Conservation (phyloP, 2,797 vertebrate species). For the Oreonectes daqikongensis region DNA sequence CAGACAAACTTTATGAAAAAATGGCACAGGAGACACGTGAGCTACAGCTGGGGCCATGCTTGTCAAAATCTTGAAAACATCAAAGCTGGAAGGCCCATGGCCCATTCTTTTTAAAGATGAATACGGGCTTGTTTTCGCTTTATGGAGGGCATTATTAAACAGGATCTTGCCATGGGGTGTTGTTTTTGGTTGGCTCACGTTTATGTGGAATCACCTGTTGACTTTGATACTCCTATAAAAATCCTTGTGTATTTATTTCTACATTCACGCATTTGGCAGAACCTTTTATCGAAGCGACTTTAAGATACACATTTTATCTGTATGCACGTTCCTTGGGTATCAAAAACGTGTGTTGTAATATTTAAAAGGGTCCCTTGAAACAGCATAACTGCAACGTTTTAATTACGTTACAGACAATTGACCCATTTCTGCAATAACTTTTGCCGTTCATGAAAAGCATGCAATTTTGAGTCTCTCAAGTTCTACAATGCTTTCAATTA, state of each 20-base stretch:
- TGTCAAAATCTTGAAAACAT: constrained; percentile 20
- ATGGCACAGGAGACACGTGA: not conserved
- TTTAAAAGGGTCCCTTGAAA: not conserved
- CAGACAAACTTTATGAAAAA: not conserved
- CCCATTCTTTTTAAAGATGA: constrained; percentile 41
- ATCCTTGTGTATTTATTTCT: not conserved
- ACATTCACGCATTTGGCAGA: not conserved
- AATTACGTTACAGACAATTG: not conserved
- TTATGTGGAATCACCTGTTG: not conserved
- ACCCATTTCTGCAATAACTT: constrained; percentile 14
- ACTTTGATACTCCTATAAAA: not conserved
- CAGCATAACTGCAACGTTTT: not conserved
- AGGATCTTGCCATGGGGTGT: constrained; percentile 42
- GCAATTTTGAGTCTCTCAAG: constrained; percentile 36
- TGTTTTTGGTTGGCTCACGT: constrained; percentile 24
- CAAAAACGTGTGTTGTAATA: not conserved
- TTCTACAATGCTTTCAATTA: constrained; percentile 52
- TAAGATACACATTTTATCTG: no score
- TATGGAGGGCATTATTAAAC: constrained; percentile 32
- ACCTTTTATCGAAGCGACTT: not conserved
- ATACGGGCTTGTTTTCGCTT: constrained; percentile 43
- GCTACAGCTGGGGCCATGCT: not conserved
- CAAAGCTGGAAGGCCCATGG: constrained; percentile 30
- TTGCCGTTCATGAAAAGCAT: constrained; percentile 30
- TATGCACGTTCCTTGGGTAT: no score